Evolutionary conservation across 92 coral and sea anemone species (phyloP).

Genomic region (Isaurus tuberculatus): DNA sequence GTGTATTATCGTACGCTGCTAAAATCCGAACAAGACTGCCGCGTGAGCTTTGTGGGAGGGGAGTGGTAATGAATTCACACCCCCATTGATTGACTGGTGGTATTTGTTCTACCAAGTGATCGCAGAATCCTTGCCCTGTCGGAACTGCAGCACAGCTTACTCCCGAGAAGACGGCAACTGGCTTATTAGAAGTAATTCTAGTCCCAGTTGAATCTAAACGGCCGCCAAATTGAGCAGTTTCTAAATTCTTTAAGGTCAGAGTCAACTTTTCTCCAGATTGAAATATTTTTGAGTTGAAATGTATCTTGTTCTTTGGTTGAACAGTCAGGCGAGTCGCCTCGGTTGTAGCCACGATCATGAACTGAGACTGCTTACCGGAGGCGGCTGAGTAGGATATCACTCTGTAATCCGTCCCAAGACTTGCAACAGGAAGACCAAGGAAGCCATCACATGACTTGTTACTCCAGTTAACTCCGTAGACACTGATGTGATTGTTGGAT

Average conservation of each 20-base stretch:
- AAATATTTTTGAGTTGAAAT: constrained; percentile 17
- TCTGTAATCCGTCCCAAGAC: constrained; percentile 68
- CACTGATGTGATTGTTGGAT: constrained; percentile 57
- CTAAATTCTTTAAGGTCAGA: constrained; percentile 24
- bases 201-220: constrained; percentile 52
- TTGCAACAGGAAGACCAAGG: constrained; percentile 75
- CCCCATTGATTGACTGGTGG: constrained; percentile 67
- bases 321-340: constrained; percentile 54
- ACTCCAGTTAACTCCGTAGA: constrained; percentile 69
- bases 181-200: constrained; percentile 44
- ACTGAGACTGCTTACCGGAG: constrained; percentile 37
- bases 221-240: constrained; percentile 50
- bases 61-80: constrained; percentile 46
- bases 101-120: constrained; percentile 64
- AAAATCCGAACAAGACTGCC: constrained; percentile 61
- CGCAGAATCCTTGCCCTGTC: constrained; percentile 45
- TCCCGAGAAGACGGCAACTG: constrained; percentile 65
- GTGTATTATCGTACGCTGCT: constrained; percentile 48
- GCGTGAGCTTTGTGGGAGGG: constrained; percentile 37
- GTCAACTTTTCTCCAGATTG: constrained; percentile 24
- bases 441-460: constrained; percentile 71
- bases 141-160: constrained; percentile 60
- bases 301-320: constrained; percentile 16
- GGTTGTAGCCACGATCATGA: constrained; percentile 56
- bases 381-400: constrained; percentile 55